Evolutionary conservation across 2,797 vertebrate genomes (phyloP).

Genomic region (Remorina albescens): DNA sequence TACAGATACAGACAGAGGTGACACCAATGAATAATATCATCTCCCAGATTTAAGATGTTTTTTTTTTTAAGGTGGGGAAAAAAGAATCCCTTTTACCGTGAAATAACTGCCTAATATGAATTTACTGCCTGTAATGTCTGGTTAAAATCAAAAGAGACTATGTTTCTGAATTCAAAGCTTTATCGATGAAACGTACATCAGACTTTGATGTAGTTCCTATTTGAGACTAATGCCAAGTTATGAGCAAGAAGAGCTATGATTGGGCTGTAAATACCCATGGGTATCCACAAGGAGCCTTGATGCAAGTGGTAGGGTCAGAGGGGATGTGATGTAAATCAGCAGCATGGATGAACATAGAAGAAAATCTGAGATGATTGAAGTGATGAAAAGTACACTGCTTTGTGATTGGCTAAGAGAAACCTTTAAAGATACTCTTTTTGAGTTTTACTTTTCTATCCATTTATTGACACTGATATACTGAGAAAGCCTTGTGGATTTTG

Average conservation of each 20-base stretch:
- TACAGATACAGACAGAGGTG: constrained; percentile 16
- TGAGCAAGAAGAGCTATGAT: not conserved
- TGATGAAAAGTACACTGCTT: not conserved
- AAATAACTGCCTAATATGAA: constrained; percentile 32
- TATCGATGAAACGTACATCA: constrained; percentile 26
- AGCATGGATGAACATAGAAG: not conserved
- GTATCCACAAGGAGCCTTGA: not conserved
- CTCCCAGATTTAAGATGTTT: constrained; percentile 4
- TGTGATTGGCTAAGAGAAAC: constrained; percentile 19
- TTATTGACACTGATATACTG: not conserved
- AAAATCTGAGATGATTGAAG: not conserved
- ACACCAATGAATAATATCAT: constrained; percentile 10
- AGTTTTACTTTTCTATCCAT: not conserved
- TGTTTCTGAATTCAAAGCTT: constrained; percentile 19
- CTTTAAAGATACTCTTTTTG: not conserved
- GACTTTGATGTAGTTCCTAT: constrained; percentile 24
- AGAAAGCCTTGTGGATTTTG: too few species aligned
- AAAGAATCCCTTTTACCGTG: not conserved
- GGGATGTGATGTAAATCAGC: constrained; percentile 6
- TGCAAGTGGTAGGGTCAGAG: not conserved
- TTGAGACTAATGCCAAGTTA: not conserved
- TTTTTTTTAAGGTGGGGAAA: not conserved
- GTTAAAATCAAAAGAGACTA: constrained; percentile 1
- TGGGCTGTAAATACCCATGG: not conserved
- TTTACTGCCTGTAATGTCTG: not conserved